A percentile compares a stretch with the other conserved stretches of the same genome.
phyloP scores from a whole-genome alignment of 2,113 vertebrate genomes.

The Cyprinus carpio region DNA sequence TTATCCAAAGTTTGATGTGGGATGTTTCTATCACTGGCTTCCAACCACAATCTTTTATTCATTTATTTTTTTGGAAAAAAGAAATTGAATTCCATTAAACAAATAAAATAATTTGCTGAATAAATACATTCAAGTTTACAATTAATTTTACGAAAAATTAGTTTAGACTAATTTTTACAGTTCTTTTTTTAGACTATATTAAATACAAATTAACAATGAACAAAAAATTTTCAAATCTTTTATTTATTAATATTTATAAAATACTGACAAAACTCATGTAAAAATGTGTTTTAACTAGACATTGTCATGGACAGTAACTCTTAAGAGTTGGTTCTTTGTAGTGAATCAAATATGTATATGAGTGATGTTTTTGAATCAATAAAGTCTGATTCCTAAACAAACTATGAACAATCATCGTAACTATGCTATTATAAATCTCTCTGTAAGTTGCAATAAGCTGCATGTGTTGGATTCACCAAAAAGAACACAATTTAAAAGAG shows the following conservation, averaged over 20 bases:
- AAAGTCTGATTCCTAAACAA: no score
- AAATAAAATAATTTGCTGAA: background rate
- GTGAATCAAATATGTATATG: no score
- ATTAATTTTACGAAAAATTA: background rate
- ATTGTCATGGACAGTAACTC: no score
- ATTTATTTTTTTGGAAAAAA: no score
- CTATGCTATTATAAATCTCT: background rate
- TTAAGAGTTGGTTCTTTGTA: no score
- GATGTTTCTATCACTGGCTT: background rate
- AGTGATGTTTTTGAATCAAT: no score
- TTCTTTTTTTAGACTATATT: background rate
- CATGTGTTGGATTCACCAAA: background rate
- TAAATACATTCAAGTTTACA: background rate
- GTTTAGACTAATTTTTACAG: background rate
- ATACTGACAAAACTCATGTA: background rate
- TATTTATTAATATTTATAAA: background rate
- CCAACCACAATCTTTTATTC: background rate
- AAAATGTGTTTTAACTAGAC: background rate
- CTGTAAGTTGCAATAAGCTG: background rate
- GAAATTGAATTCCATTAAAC: no score
- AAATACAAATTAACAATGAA: background rate
- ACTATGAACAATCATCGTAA: background rate
- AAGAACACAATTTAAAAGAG: background rate
- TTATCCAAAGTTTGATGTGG: background rate
- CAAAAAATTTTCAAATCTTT: background rate